phyloP scores from a whole-genome alignment of 1,140 invertebrate genomes.

The Dreissena rostriformis region DNA sequence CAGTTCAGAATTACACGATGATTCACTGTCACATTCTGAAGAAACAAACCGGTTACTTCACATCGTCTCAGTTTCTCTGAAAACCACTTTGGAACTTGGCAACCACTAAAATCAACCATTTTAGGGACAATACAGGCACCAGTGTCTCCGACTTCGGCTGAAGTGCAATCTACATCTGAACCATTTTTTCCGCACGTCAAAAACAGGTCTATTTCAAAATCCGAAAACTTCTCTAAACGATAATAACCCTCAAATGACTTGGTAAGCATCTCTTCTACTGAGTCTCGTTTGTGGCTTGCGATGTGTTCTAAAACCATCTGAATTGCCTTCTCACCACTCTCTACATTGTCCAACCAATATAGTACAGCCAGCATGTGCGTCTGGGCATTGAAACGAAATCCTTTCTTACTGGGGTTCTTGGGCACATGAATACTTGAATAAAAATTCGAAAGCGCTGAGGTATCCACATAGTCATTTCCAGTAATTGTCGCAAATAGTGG shows the following conservation, averaged over 20 bases:
- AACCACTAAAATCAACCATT: conserved; percentile 62
- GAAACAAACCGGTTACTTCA: conserved; percentile 83
- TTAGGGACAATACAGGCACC: neutral
- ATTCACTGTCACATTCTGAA: conserved; percentile 86
- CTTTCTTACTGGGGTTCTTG: conserved; percentile 79
- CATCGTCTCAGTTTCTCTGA: conserved; percentile 84
- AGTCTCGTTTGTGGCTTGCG: conserved; percentile 64
- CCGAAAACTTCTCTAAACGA: conserved; percentile 22
- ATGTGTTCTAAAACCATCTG: conserved; percentile 80
- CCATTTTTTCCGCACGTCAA: conserved; percentile 29
- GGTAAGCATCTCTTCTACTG: conserved; percentile 62
- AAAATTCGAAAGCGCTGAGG: conserved; percentile 87
- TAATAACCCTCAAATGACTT: conserved; percentile 70
- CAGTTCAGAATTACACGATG: conserved; percentile 86
- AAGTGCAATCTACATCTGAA: conserved; percentile 19
- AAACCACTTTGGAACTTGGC: conserved; percentile 85
- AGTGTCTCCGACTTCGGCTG: neutral
- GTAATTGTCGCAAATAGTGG: conserved; percentile 91
- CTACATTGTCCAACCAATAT: conserved; percentile 87
- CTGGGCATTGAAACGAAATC: conserved; percentile 81
- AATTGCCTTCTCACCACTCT: conserved; percentile 86
- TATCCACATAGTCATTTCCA: conserved; percentile 93
- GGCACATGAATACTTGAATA: conserved; percentile 85
- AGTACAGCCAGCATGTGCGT: conserved; percentile 86
- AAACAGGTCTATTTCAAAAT: conserved; percentile 38